Percentiles rank a stretch among this genome's conserved stretches.
These are phyloP conservation scores for Agrotis clavis DNA, from an alignment of 2,888 invertebrate species.

Conservation along the genomic window DNA sequence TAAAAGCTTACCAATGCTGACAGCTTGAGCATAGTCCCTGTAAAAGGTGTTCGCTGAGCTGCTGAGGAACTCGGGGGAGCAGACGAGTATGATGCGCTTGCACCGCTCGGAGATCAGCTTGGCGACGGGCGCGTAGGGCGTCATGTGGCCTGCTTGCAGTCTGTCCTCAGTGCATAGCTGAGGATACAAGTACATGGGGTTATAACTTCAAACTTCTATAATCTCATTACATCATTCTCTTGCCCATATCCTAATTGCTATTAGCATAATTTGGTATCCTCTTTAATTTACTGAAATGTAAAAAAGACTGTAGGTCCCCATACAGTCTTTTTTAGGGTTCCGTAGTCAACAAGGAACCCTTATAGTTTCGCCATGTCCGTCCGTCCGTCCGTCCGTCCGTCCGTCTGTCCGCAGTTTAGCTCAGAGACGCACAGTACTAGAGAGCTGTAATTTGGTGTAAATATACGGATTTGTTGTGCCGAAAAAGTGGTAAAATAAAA, in stretches of 20 bases:
- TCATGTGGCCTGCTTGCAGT: constrained; percentile 93
- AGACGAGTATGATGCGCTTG: constrained; percentile 94
- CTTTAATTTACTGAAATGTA: too few relatives aligned
- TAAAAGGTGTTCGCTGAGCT: constrained; percentile 95
- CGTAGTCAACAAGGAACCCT: too few relatives aligned
- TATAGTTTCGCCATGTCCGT: too few relatives aligned
- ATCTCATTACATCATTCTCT: too few relatives aligned
- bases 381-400: too few relatives aligned
- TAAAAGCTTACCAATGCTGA: constrained; percentile 93
- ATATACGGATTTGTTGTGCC: too few relatives aligned
- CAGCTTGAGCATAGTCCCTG: constrained; percentile 94
- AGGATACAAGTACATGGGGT: constrained; percentile 46
- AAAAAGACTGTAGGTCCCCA: too few relatives aligned
- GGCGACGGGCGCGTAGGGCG: constrained; percentile 94
- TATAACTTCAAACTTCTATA: not conserved
- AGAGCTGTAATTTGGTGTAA: too few relatives aligned
- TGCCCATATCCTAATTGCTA: not conserved
- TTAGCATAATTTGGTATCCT: not conserved
- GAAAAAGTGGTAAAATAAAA: too few relatives aligned
- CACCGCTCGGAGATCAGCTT: constrained; percentile 94
- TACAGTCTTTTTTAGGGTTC: too few relatives aligned
- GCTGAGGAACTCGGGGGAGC: constrained; percentile 94
- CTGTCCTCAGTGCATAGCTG: constrained; percentile 95
- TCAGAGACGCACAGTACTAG: too few relatives aligned
- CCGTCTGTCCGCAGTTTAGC: too few relatives aligned